Percentiles rank a stretch among this genome's conserved stretches.
These are phyloP conservation scores for Stegodyphus dumicola DNA, from an alignment of 1,140 invertebrate species.

Conservation along the genomic window DNA sequence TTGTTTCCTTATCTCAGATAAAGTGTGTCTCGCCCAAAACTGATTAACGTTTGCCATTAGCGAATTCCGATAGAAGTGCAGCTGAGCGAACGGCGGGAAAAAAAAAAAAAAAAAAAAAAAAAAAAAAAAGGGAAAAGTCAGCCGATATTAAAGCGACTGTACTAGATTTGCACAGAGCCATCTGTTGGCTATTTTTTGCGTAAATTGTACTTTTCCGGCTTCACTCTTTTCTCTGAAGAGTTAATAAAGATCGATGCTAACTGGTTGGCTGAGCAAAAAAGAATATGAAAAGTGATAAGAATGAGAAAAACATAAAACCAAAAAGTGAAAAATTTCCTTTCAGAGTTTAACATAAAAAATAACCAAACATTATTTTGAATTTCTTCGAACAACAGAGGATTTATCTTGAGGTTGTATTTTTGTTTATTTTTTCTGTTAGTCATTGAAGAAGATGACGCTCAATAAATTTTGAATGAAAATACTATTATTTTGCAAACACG, in stretches of 20 bases:
- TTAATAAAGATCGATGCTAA: slow-evolving; percentile 42
- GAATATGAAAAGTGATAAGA: background rate
- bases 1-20: slow-evolving; percentile 36
- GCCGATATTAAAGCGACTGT: slow-evolving; percentile 6
- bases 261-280: slow-evolving; percentile 6
- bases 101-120: no score
- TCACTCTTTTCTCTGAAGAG: background rate
- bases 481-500: no score
- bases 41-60: slow-evolving; percentile 56
- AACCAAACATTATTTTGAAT: no score
- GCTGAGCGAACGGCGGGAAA: slow-evolving; percentile 16
- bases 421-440: no score
- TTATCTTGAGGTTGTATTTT: no score
- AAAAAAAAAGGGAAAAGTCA: no score
- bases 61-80: slow-evolving; percentile 51
- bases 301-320: no score
- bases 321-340: no score
- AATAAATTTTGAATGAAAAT: no score
- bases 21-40: slow-evolving; percentile 38
- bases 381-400: no score
- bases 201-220: slow-evolving; percentile 5
- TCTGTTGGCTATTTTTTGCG: slow-evolving; percentile 50
- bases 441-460: no score
- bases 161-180: slow-evolving; percentile 16
- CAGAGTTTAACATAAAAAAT: no score